Evolutionary conservation across 2,888 invertebrate species (phyloP).

Genomic region (Oligia fasciuncula): DNA sequence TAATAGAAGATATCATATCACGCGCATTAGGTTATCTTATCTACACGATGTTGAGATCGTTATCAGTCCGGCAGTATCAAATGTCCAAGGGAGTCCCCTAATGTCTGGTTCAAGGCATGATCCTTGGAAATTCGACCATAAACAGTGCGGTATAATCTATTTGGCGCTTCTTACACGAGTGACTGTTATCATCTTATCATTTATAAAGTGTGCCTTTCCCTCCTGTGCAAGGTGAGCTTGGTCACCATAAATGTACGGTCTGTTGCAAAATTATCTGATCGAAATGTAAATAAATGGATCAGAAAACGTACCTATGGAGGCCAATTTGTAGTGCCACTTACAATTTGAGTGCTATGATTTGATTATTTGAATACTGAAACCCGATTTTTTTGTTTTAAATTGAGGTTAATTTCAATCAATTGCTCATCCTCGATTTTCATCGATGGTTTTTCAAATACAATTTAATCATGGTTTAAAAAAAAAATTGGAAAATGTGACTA

Average conservation of each 20-base stretch:
- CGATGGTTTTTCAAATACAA: neutral
- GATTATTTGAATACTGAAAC: neutral
- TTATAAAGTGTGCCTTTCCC: neutral
- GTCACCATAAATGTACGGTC: neutral
- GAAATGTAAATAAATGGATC: neutral
- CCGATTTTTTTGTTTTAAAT: neutral
- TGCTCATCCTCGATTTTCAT: too few species aligned
- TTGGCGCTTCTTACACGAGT: neutral
- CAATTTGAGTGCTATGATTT: neutral
- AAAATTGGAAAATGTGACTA: too few species aligned
- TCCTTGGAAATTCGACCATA: conserved; percentile 27
- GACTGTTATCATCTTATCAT: too few species aligned
- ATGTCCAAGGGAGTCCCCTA: conserved; percentile 45
- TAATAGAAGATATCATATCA: conserved; percentile 38
- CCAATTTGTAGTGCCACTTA: neutral
- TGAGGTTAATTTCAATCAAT: too few species aligned
- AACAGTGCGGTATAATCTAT: conserved; percentile 4
- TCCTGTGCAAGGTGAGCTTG: neutral
- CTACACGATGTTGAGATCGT: conserved; percentile 31
- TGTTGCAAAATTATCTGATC: neutral
- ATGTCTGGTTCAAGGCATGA: conserved; percentile 1
- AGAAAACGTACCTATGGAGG: neutral
- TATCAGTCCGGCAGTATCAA: conserved; percentile 40
- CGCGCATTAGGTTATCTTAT: conserved; percentile 28
- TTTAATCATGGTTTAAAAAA: neutral